These are phyloP conservation scores for Coregonus clupeaformis DNA, from an alignment of 2,113 vertebrate species.

Conservation along the genomic window DNA sequence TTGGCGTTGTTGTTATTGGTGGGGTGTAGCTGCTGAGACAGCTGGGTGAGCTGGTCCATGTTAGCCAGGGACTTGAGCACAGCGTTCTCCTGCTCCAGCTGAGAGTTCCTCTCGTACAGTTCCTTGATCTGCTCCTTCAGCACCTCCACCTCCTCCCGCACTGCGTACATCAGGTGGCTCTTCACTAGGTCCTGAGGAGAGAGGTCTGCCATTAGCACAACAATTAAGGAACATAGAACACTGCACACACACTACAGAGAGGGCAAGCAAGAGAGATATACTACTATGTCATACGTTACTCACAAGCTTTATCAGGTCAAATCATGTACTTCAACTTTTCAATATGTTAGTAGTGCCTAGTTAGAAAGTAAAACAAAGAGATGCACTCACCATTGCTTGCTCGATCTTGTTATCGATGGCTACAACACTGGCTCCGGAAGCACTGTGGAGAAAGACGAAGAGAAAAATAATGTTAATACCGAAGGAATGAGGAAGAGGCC, in stretches of 20 bases:
- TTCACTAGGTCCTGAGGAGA: conserved; percentile 89
- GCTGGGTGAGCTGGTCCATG: conserved; percentile 87
- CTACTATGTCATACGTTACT: too few species aligned
- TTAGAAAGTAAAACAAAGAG: not conserved
- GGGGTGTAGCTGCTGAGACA: conserved; percentile 69
- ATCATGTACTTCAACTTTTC: too few species aligned
- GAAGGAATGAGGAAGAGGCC: not conserved
- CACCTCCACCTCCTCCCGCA: conserved; percentile 98
- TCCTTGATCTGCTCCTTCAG: conserved; percentile 99
- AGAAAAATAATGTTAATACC: conserved; percentile 5
- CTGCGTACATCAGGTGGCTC: conserved; percentile 98
- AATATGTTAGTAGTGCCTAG: not conserved
- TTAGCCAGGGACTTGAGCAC: conserved; percentile 95
- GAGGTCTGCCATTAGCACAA: not conserved
- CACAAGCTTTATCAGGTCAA: too few species aligned
- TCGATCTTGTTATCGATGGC: conserved; percentile 99
- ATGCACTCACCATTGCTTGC: conserved; percentile 94
- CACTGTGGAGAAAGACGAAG: conserved; percentile 59
- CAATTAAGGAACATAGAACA: not conserved
- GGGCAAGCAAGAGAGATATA: too few species aligned
- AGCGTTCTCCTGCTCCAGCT: conserved; percentile 94
- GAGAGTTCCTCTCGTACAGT: conserved; percentile 95
- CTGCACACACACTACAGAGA: not conserved
- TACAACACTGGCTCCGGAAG: conserved; percentile 89
- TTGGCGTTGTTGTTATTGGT: conserved; percentile 1